Evolutionary conservation across 2,113 vertebrate species (phyloP).

Genomic region (Pteronura brasiliensis): DNA sequence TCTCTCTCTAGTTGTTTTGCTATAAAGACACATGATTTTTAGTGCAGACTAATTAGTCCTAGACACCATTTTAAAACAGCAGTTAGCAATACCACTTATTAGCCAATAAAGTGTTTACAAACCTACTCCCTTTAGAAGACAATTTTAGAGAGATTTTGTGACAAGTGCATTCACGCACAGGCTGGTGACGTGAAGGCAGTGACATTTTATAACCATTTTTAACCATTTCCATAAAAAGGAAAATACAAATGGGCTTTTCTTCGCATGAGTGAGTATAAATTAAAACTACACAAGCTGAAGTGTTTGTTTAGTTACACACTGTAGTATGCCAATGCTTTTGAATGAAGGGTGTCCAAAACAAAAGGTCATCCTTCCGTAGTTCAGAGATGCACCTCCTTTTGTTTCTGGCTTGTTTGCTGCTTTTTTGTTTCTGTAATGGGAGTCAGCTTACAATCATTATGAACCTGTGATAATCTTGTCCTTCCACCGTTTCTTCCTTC

Average conservation of each 20-base stretch:
- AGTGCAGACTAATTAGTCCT: neutral
- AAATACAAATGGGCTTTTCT: neutral
- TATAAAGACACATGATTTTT: neutral
- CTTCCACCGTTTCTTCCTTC: neutral
- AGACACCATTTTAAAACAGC: neutral
- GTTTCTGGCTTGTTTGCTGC: neutral
- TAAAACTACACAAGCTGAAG: neutral
- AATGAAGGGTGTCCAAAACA: neutral
- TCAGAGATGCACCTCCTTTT: neutral
- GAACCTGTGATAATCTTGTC: neutral
- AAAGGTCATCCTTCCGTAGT: neutral
- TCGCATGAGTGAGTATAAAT: neutral
- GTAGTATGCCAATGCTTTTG: neutral
- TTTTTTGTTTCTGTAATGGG: neutral
- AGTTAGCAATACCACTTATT: neutral
- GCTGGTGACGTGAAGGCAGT: neutral
- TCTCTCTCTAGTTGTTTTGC: neutral
- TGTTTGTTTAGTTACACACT: neutral
- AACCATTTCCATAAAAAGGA: neutral
- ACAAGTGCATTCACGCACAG: neutral
- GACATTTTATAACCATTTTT: neutral
- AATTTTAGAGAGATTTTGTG: neutral
- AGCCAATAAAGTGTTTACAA: neutral
- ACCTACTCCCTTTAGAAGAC: neutral
- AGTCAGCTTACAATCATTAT: neutral